A percentile compares a stretch with the other conserved stretches of the same genome.
Conservation (phyloP, 2,888 invertebrate species). For the Philhelius pedissequus region DNA sequence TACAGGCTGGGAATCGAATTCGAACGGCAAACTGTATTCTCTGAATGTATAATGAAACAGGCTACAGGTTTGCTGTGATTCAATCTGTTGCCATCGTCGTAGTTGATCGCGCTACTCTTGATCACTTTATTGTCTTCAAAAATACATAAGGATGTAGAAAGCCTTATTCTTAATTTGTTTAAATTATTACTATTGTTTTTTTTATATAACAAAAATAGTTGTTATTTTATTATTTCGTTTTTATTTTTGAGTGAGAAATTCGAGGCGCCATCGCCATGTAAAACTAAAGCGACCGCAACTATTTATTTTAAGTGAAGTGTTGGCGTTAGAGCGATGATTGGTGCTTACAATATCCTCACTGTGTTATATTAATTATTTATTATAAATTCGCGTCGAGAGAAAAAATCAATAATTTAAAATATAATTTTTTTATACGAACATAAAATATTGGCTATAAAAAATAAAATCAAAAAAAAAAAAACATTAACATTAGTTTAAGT, state of each 20-base stretch:
- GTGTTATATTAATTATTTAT: conserved; percentile 44
- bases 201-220: conserved; percentile 23
- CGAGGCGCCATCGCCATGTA: conserved; percentile 1
- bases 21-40: conserved; percentile 3
- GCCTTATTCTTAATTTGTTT: conserved; percentile 25
- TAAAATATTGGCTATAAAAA: conserved; percentile 17
- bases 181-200: conserved; percentile 7
- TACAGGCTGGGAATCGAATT: background rate
- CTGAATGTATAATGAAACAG: background rate
- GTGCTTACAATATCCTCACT: conserved; percentile 32
- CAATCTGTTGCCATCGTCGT: conserved; percentile 27
- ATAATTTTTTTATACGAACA: conserved; percentile 45
- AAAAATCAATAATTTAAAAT: conserved; percentile 8
- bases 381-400: conserved; percentile 12
- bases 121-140: conserved; percentile 59
- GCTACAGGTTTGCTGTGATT: conserved; percentile 25
- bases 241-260: conserved; percentile 47
- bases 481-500: background rate
- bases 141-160: background rate
- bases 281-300: conserved; percentile 9
- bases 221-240: conserved; percentile 8
- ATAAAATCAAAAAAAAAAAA: conserved; percentile 26
- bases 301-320: conserved; percentile 26
- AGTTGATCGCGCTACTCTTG: conserved; percentile 37
- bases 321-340: conserved; percentile 14